Base-by-base conservation (phyloP, 2,888 invertebrate species). In the Ectobius pallidus region DNA sequence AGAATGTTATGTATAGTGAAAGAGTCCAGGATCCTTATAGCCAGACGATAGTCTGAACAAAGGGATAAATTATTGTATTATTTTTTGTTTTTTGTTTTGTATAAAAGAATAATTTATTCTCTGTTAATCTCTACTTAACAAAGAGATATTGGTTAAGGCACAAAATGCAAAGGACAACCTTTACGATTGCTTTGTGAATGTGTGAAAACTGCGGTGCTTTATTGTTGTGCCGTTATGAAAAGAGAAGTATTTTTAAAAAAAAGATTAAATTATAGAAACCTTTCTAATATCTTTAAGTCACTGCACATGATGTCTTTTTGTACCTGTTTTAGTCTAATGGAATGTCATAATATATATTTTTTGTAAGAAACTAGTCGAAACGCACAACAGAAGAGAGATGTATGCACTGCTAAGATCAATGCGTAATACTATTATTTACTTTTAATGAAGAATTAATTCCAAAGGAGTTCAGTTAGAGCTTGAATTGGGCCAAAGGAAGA, bases 341-440 rank as follows among this genome's bases (percentile, higher is more conserved):
- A 44, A 62, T 72, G 69, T 70, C 46, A 67, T 70, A 65, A 62
- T 67, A 70, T 70, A 65, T 73, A 69, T 73, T 73, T 73, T 73
- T 70, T 70, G 73, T 70, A 73, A 70, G 70, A 73, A 49, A 73
- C 73, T 73, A 73, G 73, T 73, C 73, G 70, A 73, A 70, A 69
- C 69, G 73, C 73, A 70, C 73, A 72, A 69, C 39, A 68, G 34
- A 69, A 46, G 46, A 42, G 39, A n/a, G n/a, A n/a, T n/a, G n/a
- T n/a, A n/a, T n/a, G n/a, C n/a, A n/a, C n/a, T n/a, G n/a, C n/a
- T n/a, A n/a, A n/a, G n/a, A n/a, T n/a, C n/a, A n/a, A n/a, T n/a
- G n/a, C n/a, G n/a, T n/a, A n/a, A n/a, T n/a, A n/a, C n/a, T n/a
- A n/a, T n/a, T n/a, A n/a, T n/a, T n/a, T n/a, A n/a, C n/a, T 58